phyloP scores from a whole-genome alignment of 2,797 vertebrate species.

The Miichthys miiuy region DNA sequence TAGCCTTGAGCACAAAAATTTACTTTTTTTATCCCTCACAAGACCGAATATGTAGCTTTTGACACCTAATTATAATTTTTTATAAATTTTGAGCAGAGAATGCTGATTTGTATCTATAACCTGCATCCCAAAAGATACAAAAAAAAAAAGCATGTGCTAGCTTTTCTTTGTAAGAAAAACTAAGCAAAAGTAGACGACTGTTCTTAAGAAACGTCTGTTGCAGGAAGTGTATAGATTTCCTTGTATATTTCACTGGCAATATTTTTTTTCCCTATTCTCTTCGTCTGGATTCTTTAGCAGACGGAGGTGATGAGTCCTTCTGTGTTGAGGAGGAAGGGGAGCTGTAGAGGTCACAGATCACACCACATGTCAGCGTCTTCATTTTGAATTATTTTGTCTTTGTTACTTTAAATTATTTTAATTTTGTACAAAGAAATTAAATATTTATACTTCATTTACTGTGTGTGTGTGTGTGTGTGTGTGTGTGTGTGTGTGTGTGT shows the following conservation, averaged over 20 bases:
- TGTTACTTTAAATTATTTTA: not conserved
- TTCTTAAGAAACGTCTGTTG: not conserved
- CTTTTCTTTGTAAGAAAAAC: not conserved
- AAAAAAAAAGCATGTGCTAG: not conserved
- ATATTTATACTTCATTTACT: not conserved
- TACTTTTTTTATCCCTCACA: not conserved
- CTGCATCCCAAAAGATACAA: not conserved
- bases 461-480: conserved; percentile 32
- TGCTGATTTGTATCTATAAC: not conserved
- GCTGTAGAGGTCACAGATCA: not conserved
- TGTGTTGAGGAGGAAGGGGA: not conserved
- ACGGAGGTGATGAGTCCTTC: not conserved
- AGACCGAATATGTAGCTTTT: conserved; percentile 7
- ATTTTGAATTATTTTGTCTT: not conserved
- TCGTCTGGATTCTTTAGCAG: not conserved
- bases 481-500: conserved; percentile 31
- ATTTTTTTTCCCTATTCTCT: not conserved
- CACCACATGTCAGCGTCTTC: not conserved
- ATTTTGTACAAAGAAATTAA: not conserved
- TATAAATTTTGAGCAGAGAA: not conserved
- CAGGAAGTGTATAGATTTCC: not conserved
- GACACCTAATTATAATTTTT: not conserved
- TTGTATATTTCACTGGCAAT: not conserved
- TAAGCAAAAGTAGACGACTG: not conserved
- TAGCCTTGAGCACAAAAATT: not conserved